phyloP scores from a whole-genome alignment of 2,888 invertebrate genomes.

The Oscheius onirici region DNA sequence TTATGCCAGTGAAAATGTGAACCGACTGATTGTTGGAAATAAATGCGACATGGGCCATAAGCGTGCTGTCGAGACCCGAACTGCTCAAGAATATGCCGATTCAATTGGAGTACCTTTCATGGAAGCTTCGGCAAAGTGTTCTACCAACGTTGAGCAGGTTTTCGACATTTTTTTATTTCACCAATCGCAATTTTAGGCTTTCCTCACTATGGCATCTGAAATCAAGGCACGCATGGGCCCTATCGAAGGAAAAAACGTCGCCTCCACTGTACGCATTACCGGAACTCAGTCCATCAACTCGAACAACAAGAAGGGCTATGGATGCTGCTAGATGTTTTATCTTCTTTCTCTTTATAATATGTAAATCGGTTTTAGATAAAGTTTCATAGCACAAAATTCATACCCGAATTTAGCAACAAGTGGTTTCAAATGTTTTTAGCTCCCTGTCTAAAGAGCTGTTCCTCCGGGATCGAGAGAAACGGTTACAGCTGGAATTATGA shows the following conservation, averaged over 20 bases:
- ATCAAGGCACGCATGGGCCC: conserved; percentile 98
- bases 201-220: conserved; percentile 98
- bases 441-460: conserved; percentile 45
- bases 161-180: neutral
- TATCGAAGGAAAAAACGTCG: conserved; percentile 58
- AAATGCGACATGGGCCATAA: conserved; percentile 97
- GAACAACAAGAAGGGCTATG: conserved; percentile 84
- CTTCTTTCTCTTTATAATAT: conserved; percentile 9
- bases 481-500: conserved; percentile 20
- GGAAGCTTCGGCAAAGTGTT: conserved; percentile 99
- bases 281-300: conserved; percentile 84
- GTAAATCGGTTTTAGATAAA: neutral
- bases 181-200: conserved; percentile 75
- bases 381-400: neutral
- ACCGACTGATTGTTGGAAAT: conserved; percentile 98
- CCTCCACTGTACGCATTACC: conserved; percentile 68
- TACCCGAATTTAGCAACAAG: conserved; percentile 4
- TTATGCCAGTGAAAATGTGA: conserved; percentile 99
- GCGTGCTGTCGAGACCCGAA: conserved; percentile 96
- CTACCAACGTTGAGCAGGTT: conserved; percentile 94
- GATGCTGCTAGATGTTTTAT: conserved; percentile 81
- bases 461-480: conserved; percentile 32
- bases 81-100: conserved; percentile 97
- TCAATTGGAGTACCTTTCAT: conserved; percentile 97
- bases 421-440: no score